Evolutionary conservation across 2,888 invertebrate species (phyloP), one percentile per base, ranked within the genome.

Genomic region (Sceliomorpha sp.): DNA sequence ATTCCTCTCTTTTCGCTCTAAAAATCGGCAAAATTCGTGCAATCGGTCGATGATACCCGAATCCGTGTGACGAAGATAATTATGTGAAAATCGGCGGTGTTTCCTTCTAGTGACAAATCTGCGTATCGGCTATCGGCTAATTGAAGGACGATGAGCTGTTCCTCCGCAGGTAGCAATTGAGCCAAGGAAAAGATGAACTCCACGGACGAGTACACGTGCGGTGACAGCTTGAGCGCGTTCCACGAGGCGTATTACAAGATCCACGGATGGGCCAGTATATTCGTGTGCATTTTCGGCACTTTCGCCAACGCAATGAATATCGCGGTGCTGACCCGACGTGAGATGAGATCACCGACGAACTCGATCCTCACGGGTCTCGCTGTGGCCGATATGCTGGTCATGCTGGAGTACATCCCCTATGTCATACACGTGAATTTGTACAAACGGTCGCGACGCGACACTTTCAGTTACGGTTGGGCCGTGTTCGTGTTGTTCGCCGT

Each of bases 361-460:
- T 93, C 95, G 47, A 96, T 98, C 62, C 92, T 98, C 31, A 96
- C 96, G 0, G 96, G 95, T 2, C 90, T 96, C 20, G 98, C 98
- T 0, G 93, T 97, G 5, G 96, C 98, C 9, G 98, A 98, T 86
- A 91, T 98, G 24, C 91, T 97, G n/a, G 97, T 98, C 9, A 98
- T 98, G 94, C 90, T 98, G 79, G 96, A 96, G 80, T 98, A 98
- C 88, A 94, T 98, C 71, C 97, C 98, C 0, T 97, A 95, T 86
- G 94, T 95, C 1, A 91, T 94, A 50, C 95, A 96, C 86, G 93
- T 93, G 86, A 95, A 94, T 80, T 91, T 96, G 64, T 91, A 93
- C 74, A 45, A 85, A 74, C 40, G 89, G 81, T 88, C 90, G 74
- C 72, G 90, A n/a, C 88, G 89, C 34, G 90, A 91, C 56, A 90